Evolutionary conservation across 2,797 vertebrate species (phyloP).

Genomic region (Nasua narica): DNA sequence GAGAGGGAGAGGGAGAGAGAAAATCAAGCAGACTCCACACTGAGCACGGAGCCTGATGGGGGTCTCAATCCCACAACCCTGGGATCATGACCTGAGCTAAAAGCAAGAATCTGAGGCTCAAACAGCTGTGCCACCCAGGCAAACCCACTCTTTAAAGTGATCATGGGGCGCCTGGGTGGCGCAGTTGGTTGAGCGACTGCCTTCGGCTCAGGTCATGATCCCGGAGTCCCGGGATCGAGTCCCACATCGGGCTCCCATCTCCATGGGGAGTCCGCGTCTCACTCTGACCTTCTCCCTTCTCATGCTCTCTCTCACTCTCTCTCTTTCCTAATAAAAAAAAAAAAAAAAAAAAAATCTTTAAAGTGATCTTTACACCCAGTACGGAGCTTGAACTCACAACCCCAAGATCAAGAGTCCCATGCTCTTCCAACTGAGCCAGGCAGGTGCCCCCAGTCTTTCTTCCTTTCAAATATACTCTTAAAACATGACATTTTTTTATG

Average conservation of each 20-base stretch:
- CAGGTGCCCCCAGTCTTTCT: neutral
- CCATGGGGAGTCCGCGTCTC: no score
- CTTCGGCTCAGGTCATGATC: no score
- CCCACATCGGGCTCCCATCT: no score
- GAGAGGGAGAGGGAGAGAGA: neutral
- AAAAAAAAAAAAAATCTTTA: no score
- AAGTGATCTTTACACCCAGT: neutral
- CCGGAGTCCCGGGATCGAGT: no score
- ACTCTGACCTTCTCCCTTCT: no score
- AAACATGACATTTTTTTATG: neutral
- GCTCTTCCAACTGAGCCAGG: neutral
- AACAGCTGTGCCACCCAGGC: neutral
- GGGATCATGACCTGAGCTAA: neutral
- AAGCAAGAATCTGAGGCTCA: neutral
- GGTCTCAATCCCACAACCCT: neutral
- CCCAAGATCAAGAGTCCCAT: neutral
- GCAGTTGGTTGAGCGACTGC: no score
- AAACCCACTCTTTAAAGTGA: neutral
- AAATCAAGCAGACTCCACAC: neutral
- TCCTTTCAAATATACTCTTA: neutral
- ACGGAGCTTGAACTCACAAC: neutral
- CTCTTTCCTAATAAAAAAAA: no score
- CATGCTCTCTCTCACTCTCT: no score
- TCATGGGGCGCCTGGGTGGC: no score
- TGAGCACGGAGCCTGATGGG: neutral